Evolutionary conservation across 2,113 vertebrate species (phyloP).

Genomic region (Paratilapia polleni): DNA sequence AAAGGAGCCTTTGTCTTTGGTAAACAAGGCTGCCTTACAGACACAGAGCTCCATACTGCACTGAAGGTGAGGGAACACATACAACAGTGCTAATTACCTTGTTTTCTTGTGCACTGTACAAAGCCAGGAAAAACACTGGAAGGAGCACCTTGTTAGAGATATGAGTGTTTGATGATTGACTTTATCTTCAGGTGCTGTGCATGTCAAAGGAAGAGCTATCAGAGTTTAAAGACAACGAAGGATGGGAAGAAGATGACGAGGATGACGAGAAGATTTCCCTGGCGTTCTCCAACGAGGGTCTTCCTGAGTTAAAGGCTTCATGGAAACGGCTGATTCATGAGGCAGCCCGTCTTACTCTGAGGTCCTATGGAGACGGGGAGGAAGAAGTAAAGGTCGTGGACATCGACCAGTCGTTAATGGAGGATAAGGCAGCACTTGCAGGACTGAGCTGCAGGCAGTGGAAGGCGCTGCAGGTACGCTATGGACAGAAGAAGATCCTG

Average conservation of each 20-base stretch:
- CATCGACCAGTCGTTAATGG: constrained; percentile 78
- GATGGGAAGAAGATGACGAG: constrained; percentile 85
- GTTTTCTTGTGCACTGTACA: background rate
- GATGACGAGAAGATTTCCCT: constrained; percentile 67
- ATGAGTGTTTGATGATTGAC: background rate
- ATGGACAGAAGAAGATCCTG: constrained; percentile 90
- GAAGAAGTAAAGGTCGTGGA: constrained; percentile 57
- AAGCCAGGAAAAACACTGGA: background rate
- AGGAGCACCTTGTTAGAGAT: background rate
- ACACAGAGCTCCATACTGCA: constrained; percentile 84
- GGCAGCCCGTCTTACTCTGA: constrained; percentile 81
- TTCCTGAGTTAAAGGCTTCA: constrained; percentile 77
- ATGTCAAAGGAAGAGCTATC: constrained; percentile 88
- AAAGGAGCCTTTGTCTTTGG: constrained; percentile 88
- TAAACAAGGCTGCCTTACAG: constrained; percentile 86
- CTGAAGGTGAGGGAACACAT: constrained; percentile 83
- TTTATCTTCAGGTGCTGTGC: constrained; percentile 83
- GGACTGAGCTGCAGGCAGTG: constrained; percentile 82
- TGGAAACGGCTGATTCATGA: constrained; percentile 85
- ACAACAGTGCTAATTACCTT: background rate
- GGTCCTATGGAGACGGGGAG: constrained; percentile 72
- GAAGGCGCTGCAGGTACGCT: constrained; percentile 88
- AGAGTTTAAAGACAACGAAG: constrained; percentile 85
- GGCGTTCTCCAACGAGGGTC: constrained; percentile 77
- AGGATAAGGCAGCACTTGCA: constrained; percentile 64